Percentiles rank a stretch among this genome's conserved stretches.
phyloP scores from a whole-genome alignment of 2,113 vertebrate genomes.

The Dasyornis broadbenti region DNA sequence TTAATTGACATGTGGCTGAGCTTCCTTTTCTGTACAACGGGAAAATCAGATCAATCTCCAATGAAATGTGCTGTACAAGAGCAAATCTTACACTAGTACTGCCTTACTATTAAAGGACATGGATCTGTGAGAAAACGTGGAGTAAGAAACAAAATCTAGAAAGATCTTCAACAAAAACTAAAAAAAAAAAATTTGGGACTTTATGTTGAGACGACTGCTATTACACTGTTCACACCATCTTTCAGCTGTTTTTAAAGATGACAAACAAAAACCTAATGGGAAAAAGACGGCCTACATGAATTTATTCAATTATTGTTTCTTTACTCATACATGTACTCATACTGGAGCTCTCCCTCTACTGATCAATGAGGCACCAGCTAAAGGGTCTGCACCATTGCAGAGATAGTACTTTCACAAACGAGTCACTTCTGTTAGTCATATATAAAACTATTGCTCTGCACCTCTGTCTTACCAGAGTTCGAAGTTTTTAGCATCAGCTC shows the following conservation, averaged over 20 bases:
- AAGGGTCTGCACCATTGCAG: not conserved
- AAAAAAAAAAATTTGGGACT: not conserved
- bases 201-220: too few species aligned
- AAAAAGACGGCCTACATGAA: not conserved
- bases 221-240: not conserved
- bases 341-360: not conserved
- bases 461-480: not conserved
- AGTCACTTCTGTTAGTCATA: not conserved
- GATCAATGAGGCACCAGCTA: not conserved
- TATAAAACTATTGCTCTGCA: not conserved
- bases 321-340: not conserved
- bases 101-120: not conserved
- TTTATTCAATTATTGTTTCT: not conserved
- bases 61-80: not conserved
- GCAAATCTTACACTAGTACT: not conserved
- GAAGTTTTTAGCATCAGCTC: not conserved
- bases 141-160: not conserved
- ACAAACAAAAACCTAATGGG: not conserved
- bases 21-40: not conserved
- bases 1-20: not conserved
- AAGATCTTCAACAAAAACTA: not conserved
- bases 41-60: not conserved
- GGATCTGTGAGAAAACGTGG: not conserved
- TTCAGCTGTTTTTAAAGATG: not conserved
- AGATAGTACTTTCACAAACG: not conserved